Evolutionary conservation across 2,113 vertebrate genomes (phyloP).

Genomic region (Desmodus rotundus): DNA sequence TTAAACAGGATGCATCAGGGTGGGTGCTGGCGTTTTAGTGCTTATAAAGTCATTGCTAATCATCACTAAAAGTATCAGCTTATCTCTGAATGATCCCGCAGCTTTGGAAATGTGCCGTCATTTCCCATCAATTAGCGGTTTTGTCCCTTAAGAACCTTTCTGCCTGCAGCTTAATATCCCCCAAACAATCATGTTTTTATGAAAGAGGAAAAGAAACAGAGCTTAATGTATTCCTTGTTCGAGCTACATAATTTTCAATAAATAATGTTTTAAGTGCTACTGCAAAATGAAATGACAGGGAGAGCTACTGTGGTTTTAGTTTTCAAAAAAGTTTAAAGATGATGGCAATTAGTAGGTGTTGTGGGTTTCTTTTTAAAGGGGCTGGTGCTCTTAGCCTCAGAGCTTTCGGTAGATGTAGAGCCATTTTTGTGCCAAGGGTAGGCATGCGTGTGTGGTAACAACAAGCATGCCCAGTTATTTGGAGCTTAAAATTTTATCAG

Average conservation of each 20-base stretch:
- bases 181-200: background rate
- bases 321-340: background rate
- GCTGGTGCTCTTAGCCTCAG: background rate
- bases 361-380: background rate
- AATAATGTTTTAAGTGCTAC: background rate
- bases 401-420: background rate
- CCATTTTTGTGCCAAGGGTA: background rate
- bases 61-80: background rate
- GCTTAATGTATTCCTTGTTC: background rate
- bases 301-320: background rate
- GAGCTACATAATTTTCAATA: background rate
- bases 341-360: background rate
- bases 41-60: background rate
- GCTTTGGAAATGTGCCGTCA: background rate
- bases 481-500: background rate
- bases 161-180: background rate
- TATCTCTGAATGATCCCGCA: background rate
- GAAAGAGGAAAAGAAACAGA: background rate
- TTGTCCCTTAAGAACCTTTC: background rate
- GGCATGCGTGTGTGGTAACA: background rate
- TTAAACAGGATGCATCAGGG: conserved; percentile 26
- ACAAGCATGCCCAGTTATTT: background rate
- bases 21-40: background rate
- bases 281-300: background rate
- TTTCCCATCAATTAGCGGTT: background rate